phyloP scores from a whole-genome alignment of 2,888 invertebrate genomes.

The Calliopum simillimum region DNA sequence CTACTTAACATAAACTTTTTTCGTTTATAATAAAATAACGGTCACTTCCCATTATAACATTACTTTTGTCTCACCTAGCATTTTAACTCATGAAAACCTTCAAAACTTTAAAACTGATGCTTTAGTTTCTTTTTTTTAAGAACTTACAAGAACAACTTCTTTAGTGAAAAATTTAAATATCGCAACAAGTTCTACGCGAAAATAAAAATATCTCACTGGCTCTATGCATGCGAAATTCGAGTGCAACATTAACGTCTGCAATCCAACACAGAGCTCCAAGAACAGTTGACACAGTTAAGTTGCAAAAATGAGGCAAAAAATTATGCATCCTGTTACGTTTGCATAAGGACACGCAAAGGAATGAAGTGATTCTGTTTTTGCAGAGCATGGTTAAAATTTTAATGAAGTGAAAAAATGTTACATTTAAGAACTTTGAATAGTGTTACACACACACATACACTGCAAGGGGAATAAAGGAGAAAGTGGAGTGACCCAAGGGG shows the following conservation, averaged over 20 bases:
- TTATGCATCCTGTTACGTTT: slow-evolving; percentile 10
- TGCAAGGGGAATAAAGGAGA: too few relatives aligned
- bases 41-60: too few relatives aligned
- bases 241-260: not conserved
- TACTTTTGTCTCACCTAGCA: too few relatives aligned
- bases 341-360: not conserved
- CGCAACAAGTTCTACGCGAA: not conserved
- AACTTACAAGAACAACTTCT: not conserved
- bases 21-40: too few relatives aligned
- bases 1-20: too few relatives aligned
- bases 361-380: not conserved
- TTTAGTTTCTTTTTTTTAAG: not conserved
- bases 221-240: not conserved
- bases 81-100: too few relatives aligned
- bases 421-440: too few relatives aligned
- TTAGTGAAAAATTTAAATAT: slow-evolving; percentile 1
- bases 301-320: slow-evolving; percentile 1
- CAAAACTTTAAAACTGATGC: too few relatives aligned
- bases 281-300: slow-evolving; percentile 22
- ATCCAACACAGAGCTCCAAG: not conserved
- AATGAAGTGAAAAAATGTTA: slow-evolving; percentile 17
- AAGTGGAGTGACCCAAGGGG: too few relatives aligned
- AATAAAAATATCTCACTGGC: not conserved
- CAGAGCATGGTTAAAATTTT: slow-evolving; percentile 22
- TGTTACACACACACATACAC: too few relatives aligned